Conservation (phyloP, 1,140 invertebrate species). For the Philotrypesis tridentata region DNA sequence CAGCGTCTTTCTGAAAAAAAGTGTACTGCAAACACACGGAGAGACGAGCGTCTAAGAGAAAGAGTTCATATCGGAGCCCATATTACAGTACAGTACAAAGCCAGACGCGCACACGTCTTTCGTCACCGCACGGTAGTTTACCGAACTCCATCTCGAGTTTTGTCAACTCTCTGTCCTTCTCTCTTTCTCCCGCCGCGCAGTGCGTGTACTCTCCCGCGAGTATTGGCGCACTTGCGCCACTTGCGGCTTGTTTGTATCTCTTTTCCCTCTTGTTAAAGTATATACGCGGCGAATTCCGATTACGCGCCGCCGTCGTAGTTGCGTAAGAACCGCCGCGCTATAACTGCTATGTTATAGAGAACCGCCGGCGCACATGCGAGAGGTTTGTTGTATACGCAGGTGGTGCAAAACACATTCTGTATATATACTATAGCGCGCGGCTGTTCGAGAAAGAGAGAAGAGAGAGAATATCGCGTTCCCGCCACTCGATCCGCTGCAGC, state of each 20-base stretch:
- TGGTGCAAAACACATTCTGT: not conserved
- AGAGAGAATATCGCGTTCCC: constrained; percentile 28
- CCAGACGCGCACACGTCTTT: not conserved
- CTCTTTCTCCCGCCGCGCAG: no score
- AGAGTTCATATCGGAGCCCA: no score
- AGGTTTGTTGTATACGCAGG: not conserved
- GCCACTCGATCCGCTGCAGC: constrained; percentile 22
- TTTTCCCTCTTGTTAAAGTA: no score
- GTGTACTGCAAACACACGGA: no score
- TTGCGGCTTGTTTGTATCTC: not conserved
- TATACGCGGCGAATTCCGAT: not conserved
- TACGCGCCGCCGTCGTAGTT: not conserved
- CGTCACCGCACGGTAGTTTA: not conserved
- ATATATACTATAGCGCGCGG: no score
- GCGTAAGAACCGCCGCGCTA: constrained; percentile 4
- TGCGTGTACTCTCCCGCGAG: no score
- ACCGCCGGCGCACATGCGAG: no score
- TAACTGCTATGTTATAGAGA: no score
- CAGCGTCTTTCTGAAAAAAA: not conserved
- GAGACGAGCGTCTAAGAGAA: no score
- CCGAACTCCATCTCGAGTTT: not conserved
- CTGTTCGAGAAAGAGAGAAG: not conserved
- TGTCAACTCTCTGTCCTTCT: not conserved
- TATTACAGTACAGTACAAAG: no score
- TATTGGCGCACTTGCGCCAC: not conserved